Evolutionary conservation across 2,113 vertebrate species (phyloP).

Genomic region (Sylvilagus bachmani): DNA sequence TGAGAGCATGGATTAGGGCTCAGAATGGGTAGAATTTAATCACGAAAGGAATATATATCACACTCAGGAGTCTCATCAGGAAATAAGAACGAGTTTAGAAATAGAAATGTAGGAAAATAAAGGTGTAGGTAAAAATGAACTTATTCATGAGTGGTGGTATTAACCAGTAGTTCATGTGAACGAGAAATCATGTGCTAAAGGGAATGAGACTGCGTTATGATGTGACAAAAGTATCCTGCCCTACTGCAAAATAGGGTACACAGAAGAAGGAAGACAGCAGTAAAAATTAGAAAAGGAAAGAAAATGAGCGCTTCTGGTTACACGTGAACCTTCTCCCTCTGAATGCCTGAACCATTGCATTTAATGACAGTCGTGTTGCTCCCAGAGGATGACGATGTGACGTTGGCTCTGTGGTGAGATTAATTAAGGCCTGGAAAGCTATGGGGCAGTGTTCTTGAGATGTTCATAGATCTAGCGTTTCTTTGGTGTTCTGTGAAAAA

Average conservation of each 20-base stretch:
- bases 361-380: not conserved
- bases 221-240: not conserved
- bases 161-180: not conserved
- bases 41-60: not conserved
- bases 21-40: not conserved
- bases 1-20: not conserved
- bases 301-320: not conserved
- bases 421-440: not conserved
- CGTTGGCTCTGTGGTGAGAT: not conserved
- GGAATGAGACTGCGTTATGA: not conserved
- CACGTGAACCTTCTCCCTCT: not conserved
- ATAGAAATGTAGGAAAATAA: constrained; percentile 44
- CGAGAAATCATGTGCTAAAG: too few relatives aligned
- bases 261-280: not conserved
- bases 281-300: not conserved
- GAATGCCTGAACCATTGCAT: not conserved
- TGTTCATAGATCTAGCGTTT: not conserved
- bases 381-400: not conserved
- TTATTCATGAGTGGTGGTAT: not conserved
- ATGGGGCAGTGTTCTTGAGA: not conserved
- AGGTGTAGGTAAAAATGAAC: not conserved
- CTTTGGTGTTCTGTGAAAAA: constrained; percentile 26
- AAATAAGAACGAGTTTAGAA: not conserved
- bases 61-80: not conserved
- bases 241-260: not conserved